These are phyloP conservation scores for Pyralis farinalis DNA, from an alignment of 2,888 invertebrate genomes.

Conservation along the genomic window DNA sequence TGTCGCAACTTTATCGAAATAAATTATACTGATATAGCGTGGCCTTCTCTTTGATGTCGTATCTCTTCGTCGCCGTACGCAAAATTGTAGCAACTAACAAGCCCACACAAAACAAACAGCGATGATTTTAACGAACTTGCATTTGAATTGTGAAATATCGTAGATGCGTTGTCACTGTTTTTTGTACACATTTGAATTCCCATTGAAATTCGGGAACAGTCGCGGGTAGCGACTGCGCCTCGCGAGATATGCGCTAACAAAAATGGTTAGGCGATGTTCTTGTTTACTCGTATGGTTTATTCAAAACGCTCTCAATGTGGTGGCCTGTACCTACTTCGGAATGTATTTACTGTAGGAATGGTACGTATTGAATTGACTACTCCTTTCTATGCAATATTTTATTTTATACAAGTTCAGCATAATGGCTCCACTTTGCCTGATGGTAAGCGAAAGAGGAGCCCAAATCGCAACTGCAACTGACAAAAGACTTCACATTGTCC, in stretches of 20 bases:
- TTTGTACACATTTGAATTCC: constrained; percentile 6
- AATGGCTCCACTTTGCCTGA: too few species aligned
- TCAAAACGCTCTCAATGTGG: too few species aligned
- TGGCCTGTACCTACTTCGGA: too few species aligned
- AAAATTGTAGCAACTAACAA: constrained; percentile 50
- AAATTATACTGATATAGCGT: constrained; percentile 35
- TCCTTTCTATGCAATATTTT: too few species aligned
- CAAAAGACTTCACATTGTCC: too few species aligned
- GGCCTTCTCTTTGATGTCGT: constrained; percentile 40
- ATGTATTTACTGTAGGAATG: too few species aligned
- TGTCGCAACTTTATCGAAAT: constrained; percentile 38
- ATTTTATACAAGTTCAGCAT: too few species aligned
- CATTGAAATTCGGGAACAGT: constrained; percentile 9
- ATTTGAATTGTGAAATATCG: constrained; percentile 28
- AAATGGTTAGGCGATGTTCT: constrained; percentile 3
- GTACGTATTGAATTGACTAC: too few species aligned
- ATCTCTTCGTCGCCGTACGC: constrained; percentile 37
- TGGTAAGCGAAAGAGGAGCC: too few species aligned
- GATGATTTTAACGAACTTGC: constrained; percentile 47
- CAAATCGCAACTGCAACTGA: too few species aligned
- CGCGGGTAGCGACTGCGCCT: constrained; percentile 4
- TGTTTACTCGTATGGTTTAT: constrained; percentile 6
- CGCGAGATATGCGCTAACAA: constrained; percentile 1
- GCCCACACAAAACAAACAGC: constrained; percentile 29
- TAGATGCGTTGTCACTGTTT: constrained; percentile 8